Evolutionary conservation across 2,113 vertebrate species (phyloP).

Genomic region (Falcunculus frontatus): DNA sequence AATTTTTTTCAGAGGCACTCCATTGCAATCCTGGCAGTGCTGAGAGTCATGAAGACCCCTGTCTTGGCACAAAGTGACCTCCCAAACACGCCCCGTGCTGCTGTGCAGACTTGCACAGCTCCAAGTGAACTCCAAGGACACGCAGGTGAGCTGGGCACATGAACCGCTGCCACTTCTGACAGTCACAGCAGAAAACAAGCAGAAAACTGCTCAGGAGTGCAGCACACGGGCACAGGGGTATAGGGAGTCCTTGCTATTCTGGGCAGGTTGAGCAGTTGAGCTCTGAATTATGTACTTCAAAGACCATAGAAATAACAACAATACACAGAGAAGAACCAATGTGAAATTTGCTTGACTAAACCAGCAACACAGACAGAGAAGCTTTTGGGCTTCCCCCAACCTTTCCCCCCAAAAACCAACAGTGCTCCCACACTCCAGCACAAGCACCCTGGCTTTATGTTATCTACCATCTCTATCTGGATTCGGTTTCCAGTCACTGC

Average conservation of each 20-base stretch:
- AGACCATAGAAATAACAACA: background rate
- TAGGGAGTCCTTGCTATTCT: background rate
- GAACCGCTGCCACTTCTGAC: background rate
- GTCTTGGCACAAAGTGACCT: background rate
- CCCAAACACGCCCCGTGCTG: accelerated
- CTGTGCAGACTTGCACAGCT: background rate
- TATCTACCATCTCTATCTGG: background rate
- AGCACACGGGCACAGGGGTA: accelerated
- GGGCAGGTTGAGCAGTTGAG: background rate
- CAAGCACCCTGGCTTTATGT: background rate
- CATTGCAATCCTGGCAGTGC: background rate
- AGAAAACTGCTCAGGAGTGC: background rate
- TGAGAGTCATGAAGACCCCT: accelerated
- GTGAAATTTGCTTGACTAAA: background rate
- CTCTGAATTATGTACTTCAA: background rate
- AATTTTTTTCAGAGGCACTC: no score
- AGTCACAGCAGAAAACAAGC: background rate
- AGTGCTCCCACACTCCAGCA: background rate
- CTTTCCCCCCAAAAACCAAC: background rate
- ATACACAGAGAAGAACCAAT: background rate
- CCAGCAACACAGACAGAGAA: background rate
- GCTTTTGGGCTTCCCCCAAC: background rate
- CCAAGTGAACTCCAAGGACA: background rate
- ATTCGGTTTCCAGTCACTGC: background rate
- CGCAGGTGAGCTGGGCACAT: background rate